Conservation (phyloP, 2,888 invertebrate species). For the Homarus gammarus region DNA sequence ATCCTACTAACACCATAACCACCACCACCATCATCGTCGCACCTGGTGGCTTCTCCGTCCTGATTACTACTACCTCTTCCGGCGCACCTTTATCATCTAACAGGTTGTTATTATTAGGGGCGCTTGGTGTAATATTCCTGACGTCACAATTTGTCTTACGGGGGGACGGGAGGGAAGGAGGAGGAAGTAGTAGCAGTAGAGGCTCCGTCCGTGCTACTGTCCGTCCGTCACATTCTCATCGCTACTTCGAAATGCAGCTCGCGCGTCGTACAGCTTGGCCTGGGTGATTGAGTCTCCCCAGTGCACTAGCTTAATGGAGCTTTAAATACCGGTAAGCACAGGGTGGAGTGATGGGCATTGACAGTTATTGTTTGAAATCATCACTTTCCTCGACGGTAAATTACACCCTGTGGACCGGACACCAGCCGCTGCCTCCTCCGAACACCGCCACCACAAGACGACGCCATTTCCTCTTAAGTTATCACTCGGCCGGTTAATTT, state of each 20-base stretch:
- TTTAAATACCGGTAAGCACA: conserved; percentile 34
- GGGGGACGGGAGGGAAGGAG: not conserved
- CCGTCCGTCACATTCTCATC: no score
- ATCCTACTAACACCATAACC: no score
- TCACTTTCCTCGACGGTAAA: conserved; percentile 29
- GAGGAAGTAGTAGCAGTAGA: no score
- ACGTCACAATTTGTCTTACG: not conserved
- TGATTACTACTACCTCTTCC: not conserved
- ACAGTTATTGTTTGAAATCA: conserved; percentile 49
- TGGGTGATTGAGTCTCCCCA: not conserved
- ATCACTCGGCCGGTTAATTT: conserved; percentile 17
- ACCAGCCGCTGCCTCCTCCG: not conserved
- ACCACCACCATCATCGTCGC: not conserved
- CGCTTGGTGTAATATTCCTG: not conserved
- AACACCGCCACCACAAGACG: not conserved
- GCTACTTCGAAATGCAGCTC: not conserved
- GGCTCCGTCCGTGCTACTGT: no score
- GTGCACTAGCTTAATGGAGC: conserved; percentile 4
- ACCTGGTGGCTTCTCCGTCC: not conserved
- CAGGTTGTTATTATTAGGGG: not conserved
- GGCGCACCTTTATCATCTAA: not conserved
- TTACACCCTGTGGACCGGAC: conserved; percentile 11
- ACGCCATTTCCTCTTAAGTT: conserved; percentile 6
- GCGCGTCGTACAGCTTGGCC: not conserved
- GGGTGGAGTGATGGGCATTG: conserved; percentile 38